Evolutionary conservation across 2,888 invertebrate genomes (phyloP).

Genomic region (Mythimna loreyi): DNA sequence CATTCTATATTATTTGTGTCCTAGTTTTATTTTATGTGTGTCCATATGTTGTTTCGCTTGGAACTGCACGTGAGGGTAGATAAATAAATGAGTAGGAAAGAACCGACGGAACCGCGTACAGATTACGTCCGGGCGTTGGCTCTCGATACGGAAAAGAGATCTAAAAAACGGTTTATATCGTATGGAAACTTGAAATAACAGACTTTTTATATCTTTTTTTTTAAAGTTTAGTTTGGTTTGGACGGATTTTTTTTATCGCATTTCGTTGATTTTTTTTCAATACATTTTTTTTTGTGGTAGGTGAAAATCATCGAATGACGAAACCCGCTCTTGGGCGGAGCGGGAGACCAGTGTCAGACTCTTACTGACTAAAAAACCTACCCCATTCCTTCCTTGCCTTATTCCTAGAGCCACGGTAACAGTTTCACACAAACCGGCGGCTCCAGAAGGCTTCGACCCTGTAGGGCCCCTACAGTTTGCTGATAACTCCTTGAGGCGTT

Average conservation of each 20-base stretch:
- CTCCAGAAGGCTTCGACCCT: no score
- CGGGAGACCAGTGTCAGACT: no score
- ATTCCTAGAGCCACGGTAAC: no score
- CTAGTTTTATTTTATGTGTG: not conserved
- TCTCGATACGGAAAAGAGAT: constrained; percentile 20
- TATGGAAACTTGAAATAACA: not conserved
- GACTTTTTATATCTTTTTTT: not conserved
- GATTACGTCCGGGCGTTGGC: constrained; percentile 25
- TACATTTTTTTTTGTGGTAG: not conserved
- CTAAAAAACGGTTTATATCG: constrained; percentile 9
- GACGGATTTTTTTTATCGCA: not conserved
- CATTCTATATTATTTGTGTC: not conserved
- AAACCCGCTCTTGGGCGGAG: no score
- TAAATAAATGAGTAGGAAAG: constrained; percentile 44
- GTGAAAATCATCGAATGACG: no score
- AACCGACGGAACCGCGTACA: constrained; percentile 31
- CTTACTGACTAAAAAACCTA: no score
- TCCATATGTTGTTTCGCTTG: not conserved
- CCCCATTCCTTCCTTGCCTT: no score
- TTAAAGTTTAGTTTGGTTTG: not conserved
- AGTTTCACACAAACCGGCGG: no score
- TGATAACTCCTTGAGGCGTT: no score
- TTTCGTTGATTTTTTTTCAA: not conserved
- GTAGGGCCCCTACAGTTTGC: no score
- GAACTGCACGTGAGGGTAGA: constrained; percentile 21